Evolutionary conservation across 2,797 vertebrate species (phyloP), one percentile per base, ranked within the genome.

Genomic region (Cynopterus sphinx): DNA sequence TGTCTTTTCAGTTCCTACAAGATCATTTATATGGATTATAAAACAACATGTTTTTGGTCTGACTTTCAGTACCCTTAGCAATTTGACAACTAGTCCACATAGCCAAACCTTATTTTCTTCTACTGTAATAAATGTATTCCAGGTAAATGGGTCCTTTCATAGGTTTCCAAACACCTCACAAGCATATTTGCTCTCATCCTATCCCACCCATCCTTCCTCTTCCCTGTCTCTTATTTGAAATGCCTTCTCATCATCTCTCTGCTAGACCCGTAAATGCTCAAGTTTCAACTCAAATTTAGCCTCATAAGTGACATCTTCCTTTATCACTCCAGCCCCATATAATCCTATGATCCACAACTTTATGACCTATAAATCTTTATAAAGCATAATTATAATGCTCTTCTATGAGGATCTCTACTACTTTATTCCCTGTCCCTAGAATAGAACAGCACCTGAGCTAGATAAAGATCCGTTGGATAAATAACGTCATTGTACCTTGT

Each of bases 11-110:
- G 11, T 91, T 41, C 28, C 59, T 91, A n/a, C 3, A 77, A 71
- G 46, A 53, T 57, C 26, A 53, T 94, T 85, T 95, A 57, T 73
- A 74, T 71, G 59, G 59, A 85, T 90, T 85, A 57, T 68, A 82
- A 90, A 91, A 49, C 65, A 95, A 26, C 43, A 63, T 39, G 61
- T 43, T 46, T 90, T 71, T 63, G 33, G 11, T 53, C 26, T 92
- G 41, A 2, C 57, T 81, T 90, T 96, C 49, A 46, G 73, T 26
- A 51, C 22, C 33, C n/a, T 87, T 68, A 78, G 51, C 57, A 74
- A 9, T 93, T 65, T 46, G 59, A 82, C 49, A 84, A 16, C 36
- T 93, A 49, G 16, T 87, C 46, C 10, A 41, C 59, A n/a, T 46
- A 75, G 17, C 28, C 39, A 81, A 55, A 55, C 46, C 36, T 68